A percentile compares a stretch with the other conserved stretches of the same genome.
Conservation (phyloP, 2,113 vertebrate species). For the Laterallus jamaicensis region DNA sequence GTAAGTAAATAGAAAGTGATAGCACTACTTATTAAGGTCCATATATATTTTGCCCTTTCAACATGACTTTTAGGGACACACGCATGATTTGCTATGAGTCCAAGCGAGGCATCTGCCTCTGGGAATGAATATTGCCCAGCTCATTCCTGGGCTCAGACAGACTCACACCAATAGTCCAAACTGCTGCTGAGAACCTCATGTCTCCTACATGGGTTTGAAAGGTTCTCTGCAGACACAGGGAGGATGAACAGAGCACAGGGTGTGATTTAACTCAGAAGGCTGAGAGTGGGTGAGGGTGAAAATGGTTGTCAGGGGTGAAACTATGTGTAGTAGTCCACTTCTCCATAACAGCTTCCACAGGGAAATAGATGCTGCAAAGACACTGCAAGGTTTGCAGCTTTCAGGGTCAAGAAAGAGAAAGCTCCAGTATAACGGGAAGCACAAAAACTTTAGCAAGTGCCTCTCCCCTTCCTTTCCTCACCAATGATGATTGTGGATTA, state of each 20-base stretch:
- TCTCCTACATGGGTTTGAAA: accelerated
- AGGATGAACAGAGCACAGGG: not conserved
- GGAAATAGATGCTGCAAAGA: not conserved
- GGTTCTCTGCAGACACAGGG: not conserved
- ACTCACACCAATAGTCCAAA: not conserved
- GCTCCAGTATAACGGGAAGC: not conserved
- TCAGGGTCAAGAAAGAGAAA: not conserved
- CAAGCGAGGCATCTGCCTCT: not conserved
- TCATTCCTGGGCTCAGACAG: not conserved
- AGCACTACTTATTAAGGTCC: not conserved
- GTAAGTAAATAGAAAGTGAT: not conserved
- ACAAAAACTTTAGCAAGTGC: not conserved
- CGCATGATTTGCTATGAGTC: not conserved
- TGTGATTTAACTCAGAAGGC: not conserved
- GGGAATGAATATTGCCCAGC: not conserved
- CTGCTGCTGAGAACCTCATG: not conserved
- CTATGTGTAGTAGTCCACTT: not conserved
- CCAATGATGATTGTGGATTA: not conserved
- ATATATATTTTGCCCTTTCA: not conserved
- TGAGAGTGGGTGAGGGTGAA: not conserved
- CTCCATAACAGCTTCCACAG: not conserved
- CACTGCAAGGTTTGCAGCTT: not conserved
- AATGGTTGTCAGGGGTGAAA: not conserved
- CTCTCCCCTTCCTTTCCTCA: not conserved
- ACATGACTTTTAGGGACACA: not conserved